Base-by-base conservation (phyloP, 2,888 invertebrate species). In the Dorcus parallelipipedus region DNA sequence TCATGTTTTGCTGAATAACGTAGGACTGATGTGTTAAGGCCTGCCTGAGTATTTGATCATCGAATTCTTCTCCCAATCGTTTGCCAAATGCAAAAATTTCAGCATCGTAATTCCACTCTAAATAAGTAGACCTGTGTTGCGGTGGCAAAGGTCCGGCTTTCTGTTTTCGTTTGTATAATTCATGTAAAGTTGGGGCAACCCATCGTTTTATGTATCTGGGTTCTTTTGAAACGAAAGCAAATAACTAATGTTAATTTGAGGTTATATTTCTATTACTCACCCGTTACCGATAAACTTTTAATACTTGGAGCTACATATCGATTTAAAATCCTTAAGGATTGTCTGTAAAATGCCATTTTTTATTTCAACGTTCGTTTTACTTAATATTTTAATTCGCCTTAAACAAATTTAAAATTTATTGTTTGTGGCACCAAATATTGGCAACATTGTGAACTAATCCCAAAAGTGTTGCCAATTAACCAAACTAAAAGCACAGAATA, bases 71-170 rank as follows among this genome's bases (percentile, higher is more conserved):
- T 23, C 88, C 86, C 10, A 97, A 79, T 26, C 97, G 83, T 71
- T 89, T 88, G 8, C 89, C 89, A 81, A 97, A 97, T 0, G 96
- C 92, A 79, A 83, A 95, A 2, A 97, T 63, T 79, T 97, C 96
- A 0, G 93, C 86, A 67, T 89, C 86, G 67, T 91, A 86, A 73
- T 95, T 96, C 96, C 96, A 94, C 71, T 90, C 91, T n/a, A 88
- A 67, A 71, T 82, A 91, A 7, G 83, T 81, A 26, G 86, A 88
- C 62, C 93, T 79, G 1, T 79, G 80, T 26, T 73, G 71, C 23
- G 74, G 71, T 4, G 75, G 70, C 58, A 75, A 68, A 6, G 84
- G 83, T 0, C 86, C 88, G 23, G 82, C 70, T 73, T 81, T 84
- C 2, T 83, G 72, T 69, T 84, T 84, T 4, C 88, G 82, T 7